Evolutionary conservation across 2,797 vertebrate species (phyloP), one percentile per base, ranked within the genome.

Genomic region (Gallinago stenura): DNA sequence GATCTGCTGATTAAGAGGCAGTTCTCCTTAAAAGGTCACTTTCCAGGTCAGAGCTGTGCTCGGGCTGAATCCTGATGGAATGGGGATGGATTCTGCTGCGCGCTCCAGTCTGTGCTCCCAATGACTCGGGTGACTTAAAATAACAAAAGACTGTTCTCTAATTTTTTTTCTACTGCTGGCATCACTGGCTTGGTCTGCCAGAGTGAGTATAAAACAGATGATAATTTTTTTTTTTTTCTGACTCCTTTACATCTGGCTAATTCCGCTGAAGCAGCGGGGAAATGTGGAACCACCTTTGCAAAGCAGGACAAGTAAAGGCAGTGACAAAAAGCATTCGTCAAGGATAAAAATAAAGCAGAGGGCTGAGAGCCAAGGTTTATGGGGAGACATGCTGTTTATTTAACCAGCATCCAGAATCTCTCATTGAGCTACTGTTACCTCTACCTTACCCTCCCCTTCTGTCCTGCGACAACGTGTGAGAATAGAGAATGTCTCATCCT

Each of bases 271-370:
- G 73, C 60, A 84, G 64, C 9, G 1, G 35, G 62, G 86, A 83
- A 68, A 64, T 13, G 35, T 64, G 72, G 86, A 90, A 82, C 57
- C 50, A 87, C 72, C 83, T 95, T 91, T 90, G 72, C 53, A 78
- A 88, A 83, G 70, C 86, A 75, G 65, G 26, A 26, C 9, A 62
- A 90, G 65, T 35, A 64, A 79, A 93, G 24, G 66, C 90, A 61
- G 77, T 26, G 54, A 83, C 90, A 43, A 89, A 94, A 94, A 90
- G 69, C 54, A 35, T 92, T 86, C 5, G 2, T 70, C 72, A 28
- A 54, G 43, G 85, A 56, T 85, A 94, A 95, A 97, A 95, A 92
- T 92, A 95, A 86, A 80, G 66, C 53, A 64, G 81, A 89, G 62
- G 56, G n/a, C 73, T 0, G 37, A 71, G 76, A 94, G 83, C 93